Evolutionary conservation across 64 coral and sea anemone genomes (phyloP).

Genomic region (Montipora foliosa): DNA sequence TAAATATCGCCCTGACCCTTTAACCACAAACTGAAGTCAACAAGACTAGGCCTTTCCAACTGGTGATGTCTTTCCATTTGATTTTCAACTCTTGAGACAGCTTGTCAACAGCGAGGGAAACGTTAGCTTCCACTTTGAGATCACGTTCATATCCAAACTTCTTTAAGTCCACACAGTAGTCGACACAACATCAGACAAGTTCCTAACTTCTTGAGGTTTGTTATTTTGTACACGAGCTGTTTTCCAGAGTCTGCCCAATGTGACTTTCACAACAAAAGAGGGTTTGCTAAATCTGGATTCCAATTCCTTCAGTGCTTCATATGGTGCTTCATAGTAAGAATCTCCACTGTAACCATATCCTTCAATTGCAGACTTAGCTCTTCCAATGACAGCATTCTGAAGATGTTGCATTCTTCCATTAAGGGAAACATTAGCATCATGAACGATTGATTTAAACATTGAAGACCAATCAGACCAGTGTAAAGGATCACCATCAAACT

Average conservation of each 20-base stretch:
- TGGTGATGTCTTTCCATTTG: constrained; percentile 45
- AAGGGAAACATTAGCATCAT: constrained; percentile 41
- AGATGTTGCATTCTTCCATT: constrained; percentile 65
- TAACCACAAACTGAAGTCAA: constrained; percentile 5
- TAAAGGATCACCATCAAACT: too few species aligned
- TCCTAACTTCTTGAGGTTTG: constrained; percentile 7
- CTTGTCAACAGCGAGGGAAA: constrained; percentile 20
- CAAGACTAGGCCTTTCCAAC: background rate
- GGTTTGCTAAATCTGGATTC: constrained; percentile 54
- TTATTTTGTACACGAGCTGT: constrained; percentile 9
- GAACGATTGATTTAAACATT: constrained; percentile 52
- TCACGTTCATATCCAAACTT: constrained; percentile 46
- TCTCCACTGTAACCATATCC: constrained; percentile 58
- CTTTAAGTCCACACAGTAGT: constrained; percentile 52
- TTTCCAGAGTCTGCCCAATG: constrained; percentile 14
- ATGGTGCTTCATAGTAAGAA: constrained; percentile 20
- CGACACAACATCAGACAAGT: background rate
- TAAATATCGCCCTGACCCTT: constrained; percentile 4
- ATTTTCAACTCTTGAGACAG: constrained; percentile 28
- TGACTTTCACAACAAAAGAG: constrained; percentile 18
- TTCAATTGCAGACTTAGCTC: constrained; percentile 46
- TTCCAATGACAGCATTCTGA: constrained; percentile 40
- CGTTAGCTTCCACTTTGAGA: constrained; percentile 22
- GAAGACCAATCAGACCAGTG: background rate
- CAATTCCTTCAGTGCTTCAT: constrained; percentile 32